A percentile compares a stretch with the other conserved stretches of the same genome.
Conservation (phyloP, 2,888 invertebrate genomes). For the Hecatera dysodea region DNA sequence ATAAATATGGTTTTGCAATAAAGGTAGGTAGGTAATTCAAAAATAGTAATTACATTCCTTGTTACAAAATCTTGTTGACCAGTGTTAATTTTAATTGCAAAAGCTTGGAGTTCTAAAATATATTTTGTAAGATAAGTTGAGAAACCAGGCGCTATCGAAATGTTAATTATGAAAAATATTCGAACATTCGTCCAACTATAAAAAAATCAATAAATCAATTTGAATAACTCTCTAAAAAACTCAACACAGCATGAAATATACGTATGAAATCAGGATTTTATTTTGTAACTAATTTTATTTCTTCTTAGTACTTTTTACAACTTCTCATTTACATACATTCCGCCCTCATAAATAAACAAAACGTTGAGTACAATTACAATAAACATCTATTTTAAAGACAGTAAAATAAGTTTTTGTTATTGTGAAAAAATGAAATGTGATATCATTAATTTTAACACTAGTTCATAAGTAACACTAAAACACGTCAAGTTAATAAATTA, state of each 20-base stretch:
- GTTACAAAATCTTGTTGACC: no score
- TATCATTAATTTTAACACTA: slow-evolving; percentile 64
- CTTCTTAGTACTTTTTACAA: background rate
- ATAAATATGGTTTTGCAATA: no score
- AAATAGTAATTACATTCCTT: no score
- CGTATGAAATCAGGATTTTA: no score
- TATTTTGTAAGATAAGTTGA: background rate
- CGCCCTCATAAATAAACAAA: slow-evolving; percentile 18
- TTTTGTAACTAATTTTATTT: background rate
- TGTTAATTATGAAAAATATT: background rate
- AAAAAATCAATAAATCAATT: no score
- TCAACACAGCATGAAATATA: background rate
- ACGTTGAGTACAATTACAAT: slow-evolving; percentile 58
- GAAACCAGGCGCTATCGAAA: background rate
- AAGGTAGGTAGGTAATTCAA: no score
- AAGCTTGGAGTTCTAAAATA: background rate
- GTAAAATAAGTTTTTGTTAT: slow-evolving; percentile 34
- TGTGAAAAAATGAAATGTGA: slow-evolving; percentile 67
- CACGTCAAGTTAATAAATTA: slow-evolving; percentile 37
- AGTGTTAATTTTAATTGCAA: no score
- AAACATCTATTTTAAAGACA: slow-evolving; percentile 19
- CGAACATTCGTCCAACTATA: background rate
- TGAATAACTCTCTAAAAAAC: no score
- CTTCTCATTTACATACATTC: background rate
- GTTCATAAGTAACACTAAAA: slow-evolving; percentile 50